Conservation (phyloP, 1,140 invertebrate species). For the Drosophila nikananu region DNA sequence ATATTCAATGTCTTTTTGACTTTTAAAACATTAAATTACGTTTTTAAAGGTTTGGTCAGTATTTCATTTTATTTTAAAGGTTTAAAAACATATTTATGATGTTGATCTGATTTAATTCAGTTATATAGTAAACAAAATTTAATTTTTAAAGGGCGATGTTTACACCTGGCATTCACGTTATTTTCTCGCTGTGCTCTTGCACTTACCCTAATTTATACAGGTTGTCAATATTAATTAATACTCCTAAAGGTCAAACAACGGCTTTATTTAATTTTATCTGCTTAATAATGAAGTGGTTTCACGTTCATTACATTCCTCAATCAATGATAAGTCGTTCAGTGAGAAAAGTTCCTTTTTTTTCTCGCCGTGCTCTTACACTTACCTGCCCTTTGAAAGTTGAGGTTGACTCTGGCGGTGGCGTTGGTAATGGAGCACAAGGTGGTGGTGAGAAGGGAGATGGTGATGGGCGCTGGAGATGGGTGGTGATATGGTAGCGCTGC, state of each 20-base stretch:
- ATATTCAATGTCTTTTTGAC: background rate
- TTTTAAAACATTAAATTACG: background rate
- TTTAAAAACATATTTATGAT: background rate
- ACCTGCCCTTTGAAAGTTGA: slow-evolving; percentile 75
- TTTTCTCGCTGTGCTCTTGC: slow-evolving; percentile 1
- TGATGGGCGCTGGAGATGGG: slow-evolving; percentile 51
- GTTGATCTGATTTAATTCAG: background rate
- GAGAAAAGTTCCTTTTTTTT: background rate
- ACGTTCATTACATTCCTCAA: background rate
- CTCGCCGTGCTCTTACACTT: slow-evolving; percentile 48
- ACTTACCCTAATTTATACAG: slow-evolving; percentile 5
- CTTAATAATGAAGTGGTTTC: slow-evolving; percentile 4
- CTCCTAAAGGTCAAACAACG: slow-evolving; percentile 9
- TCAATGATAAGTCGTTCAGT: slow-evolving; percentile 1
- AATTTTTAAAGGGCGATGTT: no score
- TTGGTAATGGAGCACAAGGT: slow-evolving; percentile 29
- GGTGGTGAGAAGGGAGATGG: slow-evolving; percentile 2
- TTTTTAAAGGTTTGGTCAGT: background rate
- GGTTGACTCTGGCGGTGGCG: slow-evolving; percentile 63
- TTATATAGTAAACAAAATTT: background rate
- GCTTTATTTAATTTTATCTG: slow-evolving; percentile 4
- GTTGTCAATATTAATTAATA: slow-evolving; percentile 18
- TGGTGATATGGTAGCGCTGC: slow-evolving; percentile 56
- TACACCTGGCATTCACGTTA: background rate
- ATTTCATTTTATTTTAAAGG: no score